Evolutionary conservation across 2,797 vertebrate species (phyloP), one percentile per base, ranked within the genome.

Genomic region (Pipistrellus kuhlii): DNA sequence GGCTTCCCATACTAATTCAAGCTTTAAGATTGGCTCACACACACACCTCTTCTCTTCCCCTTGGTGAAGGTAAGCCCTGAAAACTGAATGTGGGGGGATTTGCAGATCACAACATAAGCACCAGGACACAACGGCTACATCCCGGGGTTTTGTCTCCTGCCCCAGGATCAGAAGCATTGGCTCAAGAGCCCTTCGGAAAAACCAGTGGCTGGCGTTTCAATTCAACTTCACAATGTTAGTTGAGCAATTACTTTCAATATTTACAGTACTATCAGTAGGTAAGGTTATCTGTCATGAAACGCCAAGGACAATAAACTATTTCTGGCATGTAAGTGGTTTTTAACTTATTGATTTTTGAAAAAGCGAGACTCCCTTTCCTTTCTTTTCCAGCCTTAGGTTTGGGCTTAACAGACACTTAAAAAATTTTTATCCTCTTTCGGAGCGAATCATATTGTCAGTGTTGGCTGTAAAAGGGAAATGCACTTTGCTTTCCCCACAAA

Each of bases 351-450:
- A 57, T 64, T 95, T 97, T 90, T 87, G 92, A 18, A 69, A 81
- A 80, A 69, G 51, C 83, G 55, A 93, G 82, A 95, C 14, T 77
- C 86, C 81, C 97, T 80, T 98, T 98, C 97, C 97, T 97, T 96
- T 94, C 35, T 93, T 87, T 94, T 98, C 96, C 96, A 97, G 97
- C 59, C 77, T 71, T 81, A 35, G 21, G 14, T 75, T 89, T 53
- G 12, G 25, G 25, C 38, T 90, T 90, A 55, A 44, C 17, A 81
- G 76, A 64, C 53, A 88, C n/a, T 46, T 85, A 64, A 80, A 80
- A 48, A 84, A 87, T 88, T 84, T 92, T n/a, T 5, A 59, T 88
- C n/a, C 10, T 76, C 18, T 64, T 64, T 6, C 53, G 64, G 89
- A 94, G n/a, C 55, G 81, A 94, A 88, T 62, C 6, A 20, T 88